Evolutionary conservation across 2,888 invertebrate genomes (phyloP), one percentile per base, ranked within the genome.

Genomic region (Hydrotaea cyrtoneurina): DNA sequence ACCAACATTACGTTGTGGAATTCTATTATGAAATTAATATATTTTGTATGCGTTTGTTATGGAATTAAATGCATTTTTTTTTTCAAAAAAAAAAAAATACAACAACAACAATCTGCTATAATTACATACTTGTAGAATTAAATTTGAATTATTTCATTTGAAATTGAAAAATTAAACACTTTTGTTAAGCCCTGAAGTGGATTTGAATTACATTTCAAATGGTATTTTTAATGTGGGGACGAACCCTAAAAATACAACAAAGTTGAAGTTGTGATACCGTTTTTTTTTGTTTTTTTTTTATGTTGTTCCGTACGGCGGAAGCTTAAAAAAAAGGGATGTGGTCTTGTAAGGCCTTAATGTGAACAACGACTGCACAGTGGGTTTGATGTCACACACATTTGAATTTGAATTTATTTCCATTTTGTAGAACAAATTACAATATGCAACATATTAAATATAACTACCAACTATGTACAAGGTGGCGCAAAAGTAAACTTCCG

Each of bases 1-100:
- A 31, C 62, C 62, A 21, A 62, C 23, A 62, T 62, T 62, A 62
- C n/a, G 19, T 59, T 26, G 59, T 59, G 59, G 59, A 3, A 11
- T 62, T 8, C n/a, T 62, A n/a, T 59, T 36, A 17, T 31, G 31
- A 31, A 23, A 62, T 62, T 62, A 62, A 62, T 62, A 31, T 4
- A 62, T 62, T 62, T 62, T 62, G 13, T 62, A 50, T 50, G n/a
- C 8, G 13, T n/a, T n/a, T 50, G 2, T 50, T 15, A n/a, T 50
- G 50, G 50, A 15, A 50, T 50, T 50, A 50, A 50, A 50, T n/a
- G 13, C 50, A n/a, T 50, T 50, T 39, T 50, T 50, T 50, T n/a
- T 3, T 50, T n/a, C 8, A n/a, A n/a, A n/a, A n/a, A n/a, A n/a
- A n/a, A n/a, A n/a, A n/a, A n/a, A n/a, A n/a, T n/a, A n/a, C n/a